Conservation (phyloP, 2,888 invertebrate species). For the Epirrita christyi region DNA sequence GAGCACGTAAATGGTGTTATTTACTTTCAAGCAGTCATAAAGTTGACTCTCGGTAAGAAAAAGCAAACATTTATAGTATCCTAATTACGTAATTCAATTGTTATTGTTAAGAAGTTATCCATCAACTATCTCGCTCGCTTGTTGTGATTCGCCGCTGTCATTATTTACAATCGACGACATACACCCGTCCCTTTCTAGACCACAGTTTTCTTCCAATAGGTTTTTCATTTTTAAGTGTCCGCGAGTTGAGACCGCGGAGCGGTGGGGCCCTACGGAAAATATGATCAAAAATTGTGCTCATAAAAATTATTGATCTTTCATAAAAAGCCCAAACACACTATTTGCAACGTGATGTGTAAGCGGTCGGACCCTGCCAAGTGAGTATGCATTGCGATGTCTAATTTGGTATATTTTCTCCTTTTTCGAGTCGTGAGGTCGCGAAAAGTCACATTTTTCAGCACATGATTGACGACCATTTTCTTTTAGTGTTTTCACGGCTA, state of each 20-base stretch:
- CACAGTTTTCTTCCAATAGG: slow-evolving; percentile 76
- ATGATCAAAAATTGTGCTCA: slow-evolving; percentile 77
- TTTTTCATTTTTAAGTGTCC: slow-evolving; percentile 80
- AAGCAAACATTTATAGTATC: slow-evolving; percentile 5
- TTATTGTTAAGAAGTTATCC: slow-evolving; percentile 48
- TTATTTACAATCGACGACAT: slow-evolving; percentile 78
- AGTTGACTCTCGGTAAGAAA: slow-evolving; percentile 23
- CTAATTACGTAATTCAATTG: slow-evolving; percentile 62
- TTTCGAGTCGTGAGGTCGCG: slow-evolving; percentile 57
- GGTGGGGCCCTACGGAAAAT: slow-evolving; percentile 72
- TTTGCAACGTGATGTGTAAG: slow-evolving; percentile 71
- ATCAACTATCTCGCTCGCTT: slow-evolving; percentile 72
- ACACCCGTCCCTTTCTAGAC: slow-evolving; percentile 72
- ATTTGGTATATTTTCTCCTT: slow-evolving; percentile 66
- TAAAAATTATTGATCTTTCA: slow-evolving; percentile 84
- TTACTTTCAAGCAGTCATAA: slow-evolving; percentile 28
- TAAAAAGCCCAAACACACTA: slow-evolving; percentile 70
- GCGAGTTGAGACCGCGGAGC: slow-evolving; percentile 71
- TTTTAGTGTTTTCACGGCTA: slow-evolving; percentile 40
- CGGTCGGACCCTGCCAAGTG: slow-evolving; percentile 54
- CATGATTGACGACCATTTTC: slow-evolving; percentile 70
- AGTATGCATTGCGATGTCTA: slow-evolving; percentile 63
- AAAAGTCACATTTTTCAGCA: slow-evolving; percentile 77
- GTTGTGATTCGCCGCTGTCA: slow-evolving; percentile 77
- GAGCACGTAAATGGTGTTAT: slow-evolving; percentile 25